Evolutionary conservation across 2,888 invertebrate species (phyloP), one percentile per base, ranked within the genome.

Genomic region (Alentia gelatinosa): DNA sequence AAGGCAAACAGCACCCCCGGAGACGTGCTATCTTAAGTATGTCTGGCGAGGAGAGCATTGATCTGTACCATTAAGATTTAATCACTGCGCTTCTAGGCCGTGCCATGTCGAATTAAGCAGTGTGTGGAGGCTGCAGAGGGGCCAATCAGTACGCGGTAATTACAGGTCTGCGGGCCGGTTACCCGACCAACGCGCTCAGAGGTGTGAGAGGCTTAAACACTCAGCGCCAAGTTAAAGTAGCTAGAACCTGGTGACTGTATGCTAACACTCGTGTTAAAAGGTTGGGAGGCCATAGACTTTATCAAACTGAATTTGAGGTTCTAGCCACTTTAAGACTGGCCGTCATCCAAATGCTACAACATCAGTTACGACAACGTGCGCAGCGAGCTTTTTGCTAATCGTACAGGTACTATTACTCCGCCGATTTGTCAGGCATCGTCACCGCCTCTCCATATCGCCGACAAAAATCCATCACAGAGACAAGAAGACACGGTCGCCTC

Each of bases 21-120:
- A 47, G 86, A n/a, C 50, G 12, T 26, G 86, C 47, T 86, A 86
- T 86, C 86, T 86, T 86, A 86, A 86, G 86, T 86, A 86, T 86
- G 47, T 50, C 86, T 42, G 50, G 15, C 50, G 19, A 35, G 50
- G 50, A 5, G 33, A 12, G 42, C 33, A 50, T 39, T 86, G 86
- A 47, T 86, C 50, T 47, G 86, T 30, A 30, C 50, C 86, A 86
- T 86, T 86, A 86, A 86, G 86, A 86, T 86, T 79, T 79, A 79
- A 79, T 79, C 79, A 74, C 26, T 3, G 39, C 79, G 37, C n/a
- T 26, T 74, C 33, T 30, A 30, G 30, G 12, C 68, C 26, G 30
- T 68, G 30, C 68, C 33, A 68, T 26, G 26, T 12, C 30, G 33
- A 68, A 68, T 68, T 68, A 68, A 30, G 12, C 68, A 26, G 68